Evolutionary conservation across 2,797 vertebrate species (phyloP), one percentile per base, ranked within the genome.

Genomic region (Enteromius anoplus): DNA sequence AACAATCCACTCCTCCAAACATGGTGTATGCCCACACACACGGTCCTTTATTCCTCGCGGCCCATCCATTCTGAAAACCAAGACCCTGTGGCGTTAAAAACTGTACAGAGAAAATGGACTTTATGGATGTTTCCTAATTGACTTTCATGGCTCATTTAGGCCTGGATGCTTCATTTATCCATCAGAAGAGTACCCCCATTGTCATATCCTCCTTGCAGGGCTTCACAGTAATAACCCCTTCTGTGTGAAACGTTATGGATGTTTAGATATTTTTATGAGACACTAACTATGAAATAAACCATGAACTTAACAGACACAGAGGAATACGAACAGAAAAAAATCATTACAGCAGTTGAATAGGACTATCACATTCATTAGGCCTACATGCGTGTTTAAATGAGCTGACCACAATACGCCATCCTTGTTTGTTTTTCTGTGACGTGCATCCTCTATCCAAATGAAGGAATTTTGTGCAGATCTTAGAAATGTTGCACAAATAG

Each of bases 141-240:
- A 85, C 77, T 80, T 85, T 81, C 73, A 87, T 82, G 85, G 80
- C 53, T 88, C 75, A 76, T 86, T 85, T 87, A 85, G 79, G 55
- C 71, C 51, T 70, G 76, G 58, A 58, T 78, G 73, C 75, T 78
- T 80, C 34, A 78, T 85, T 82, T 77, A 78, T 82, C 75, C 62
- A 78, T 49, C 80, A 82, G 47, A 78, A 82, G 75, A 83, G 64
- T 65, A 72, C 71, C 42, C 47, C 40, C 66, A 65, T 83, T 86
- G 82, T 77, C 40, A 55, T 80, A 71, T 70, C 69, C 79, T 68
- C 72, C 80, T 76, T n/a, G 49, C 58, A 60, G 66, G 42, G 55
- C 58, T 53, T 75, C 21, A 5, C 21, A 45, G 66, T 76, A 77
- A 81, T 70, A 64, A 75, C 17, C 73, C 75, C 32, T 23, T 62